Evolutionary conservation across 2,797 vertebrate genomes (phyloP).

Genomic region (Sparus aurata): DNA sequence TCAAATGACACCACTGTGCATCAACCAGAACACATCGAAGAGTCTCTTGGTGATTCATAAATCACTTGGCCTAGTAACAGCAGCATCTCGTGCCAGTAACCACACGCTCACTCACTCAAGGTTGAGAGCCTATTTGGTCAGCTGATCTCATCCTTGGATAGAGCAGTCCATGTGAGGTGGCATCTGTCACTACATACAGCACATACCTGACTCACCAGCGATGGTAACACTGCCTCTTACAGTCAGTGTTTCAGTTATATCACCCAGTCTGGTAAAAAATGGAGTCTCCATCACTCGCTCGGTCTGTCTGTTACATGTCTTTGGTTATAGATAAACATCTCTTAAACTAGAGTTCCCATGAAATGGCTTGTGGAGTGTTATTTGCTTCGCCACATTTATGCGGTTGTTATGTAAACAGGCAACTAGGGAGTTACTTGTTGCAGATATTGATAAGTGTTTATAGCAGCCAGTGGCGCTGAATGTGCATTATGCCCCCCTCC

Average conservation of each 20-base stretch:
- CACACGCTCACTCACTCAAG: slow-evolving; percentile 47
- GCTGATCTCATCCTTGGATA: slow-evolving; percentile 48
- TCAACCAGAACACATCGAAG: slow-evolving; percentile 48
- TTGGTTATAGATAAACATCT: slow-evolving; percentile 36
- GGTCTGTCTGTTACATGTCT: slow-evolving; percentile 44
- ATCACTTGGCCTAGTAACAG: slow-evolving; percentile 48
- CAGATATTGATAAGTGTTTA: too few species aligned
- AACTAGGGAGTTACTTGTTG: too few species aligned
- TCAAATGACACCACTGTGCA: slow-evolving; percentile 54
- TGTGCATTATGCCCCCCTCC: too few species aligned
- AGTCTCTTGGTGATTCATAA: slow-evolving; percentile 48
- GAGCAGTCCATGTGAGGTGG: slow-evolving; percentile 45
- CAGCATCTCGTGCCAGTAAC: slow-evolving; percentile 43
- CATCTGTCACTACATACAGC: slow-evolving; percentile 62
- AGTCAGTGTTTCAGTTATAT: slow-evolving; percentile 60
- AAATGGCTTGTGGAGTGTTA: too few species aligned
- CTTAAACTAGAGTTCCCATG: slow-evolving; percentile 1
- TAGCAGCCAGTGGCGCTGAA: too few species aligned
- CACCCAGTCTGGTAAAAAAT: slow-evolving; percentile 43
- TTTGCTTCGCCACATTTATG: too few species aligned
- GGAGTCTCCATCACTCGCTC: slow-evolving; percentile 29
- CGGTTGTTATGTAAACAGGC: too few species aligned
- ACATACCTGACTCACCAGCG: slow-evolving; percentile 62
- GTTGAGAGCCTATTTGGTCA: slow-evolving; percentile 36
- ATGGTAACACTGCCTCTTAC: slow-evolving; percentile 57